These are phyloP conservation scores for Larimichthys crocea DNA, from an alignment of 2,113 vertebrate species.

Conservation along the genomic window DNA sequence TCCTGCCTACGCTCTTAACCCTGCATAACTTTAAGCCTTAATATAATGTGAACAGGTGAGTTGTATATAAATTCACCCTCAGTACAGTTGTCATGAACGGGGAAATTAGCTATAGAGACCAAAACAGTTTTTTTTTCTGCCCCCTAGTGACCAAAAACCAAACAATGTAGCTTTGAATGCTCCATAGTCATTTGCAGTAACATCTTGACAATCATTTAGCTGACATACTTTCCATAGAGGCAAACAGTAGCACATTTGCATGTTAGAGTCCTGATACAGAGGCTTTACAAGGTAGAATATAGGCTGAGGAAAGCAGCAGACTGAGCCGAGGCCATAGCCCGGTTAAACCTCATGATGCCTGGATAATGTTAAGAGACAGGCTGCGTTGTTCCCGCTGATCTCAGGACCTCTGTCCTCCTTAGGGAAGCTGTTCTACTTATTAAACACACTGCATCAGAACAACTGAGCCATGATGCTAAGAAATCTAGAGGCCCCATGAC, in stretches of 20 bases:
- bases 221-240: no score
- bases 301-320: not conserved
- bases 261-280: not conserved
- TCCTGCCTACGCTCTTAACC: no score
- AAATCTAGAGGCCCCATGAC: not conserved
- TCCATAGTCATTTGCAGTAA: not conserved
- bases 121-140: no score
- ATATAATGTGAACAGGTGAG: no score
- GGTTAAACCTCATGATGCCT: not conserved
- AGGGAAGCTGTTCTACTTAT: conserved; percentile 44
- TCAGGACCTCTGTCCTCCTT: conserved; percentile 37
- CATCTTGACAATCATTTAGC: not conserved
- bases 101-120: no score
- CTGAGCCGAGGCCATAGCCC: conserved; percentile 10
- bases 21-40: no score
- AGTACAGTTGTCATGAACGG: no score
- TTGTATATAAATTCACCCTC: no score
- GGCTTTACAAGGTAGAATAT: not conserved
- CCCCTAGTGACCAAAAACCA: no score
- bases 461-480: conserved; percentile 22
- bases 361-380: conserved; percentile 60
- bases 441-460: conserved; percentile 36
- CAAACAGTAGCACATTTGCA: not conserved
- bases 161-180: not conserved
- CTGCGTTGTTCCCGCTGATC: conserved; percentile 40